Evolutionary conservation across 2,888 invertebrate genomes (phyloP).

Genomic region (Parnassius orleans): DNA sequence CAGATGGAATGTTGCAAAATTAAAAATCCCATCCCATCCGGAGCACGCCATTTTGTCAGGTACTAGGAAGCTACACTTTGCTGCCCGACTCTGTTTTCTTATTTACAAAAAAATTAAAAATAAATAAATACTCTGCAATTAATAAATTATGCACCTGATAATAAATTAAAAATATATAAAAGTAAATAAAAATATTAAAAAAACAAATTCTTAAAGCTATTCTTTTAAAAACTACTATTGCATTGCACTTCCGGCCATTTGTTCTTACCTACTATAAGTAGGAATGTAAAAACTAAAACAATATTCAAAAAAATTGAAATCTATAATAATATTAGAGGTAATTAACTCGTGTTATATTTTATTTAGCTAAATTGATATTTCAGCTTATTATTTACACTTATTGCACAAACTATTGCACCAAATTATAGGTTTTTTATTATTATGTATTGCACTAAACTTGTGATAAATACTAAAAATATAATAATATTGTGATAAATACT

Average conservation of each 20-base stretch:
- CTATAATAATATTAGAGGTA: neutral
- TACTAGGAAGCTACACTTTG: conserved; percentile 75
- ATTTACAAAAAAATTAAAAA: conserved; percentile 23
- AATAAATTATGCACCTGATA: neutral
- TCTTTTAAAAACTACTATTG: conserved; percentile 56
- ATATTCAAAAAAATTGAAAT: neutral
- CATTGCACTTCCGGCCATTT: conserved; percentile 78
- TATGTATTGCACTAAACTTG: conserved; percentile 12
- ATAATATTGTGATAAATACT: too few relatives aligned
- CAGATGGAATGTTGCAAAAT: conserved; percentile 46
- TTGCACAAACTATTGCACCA: conserved; percentile 61
- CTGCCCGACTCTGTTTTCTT: conserved; percentile 66
- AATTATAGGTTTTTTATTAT: conserved; percentile 16
- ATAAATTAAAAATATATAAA: too few relatives aligned
- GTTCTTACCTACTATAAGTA: conserved; percentile 30
- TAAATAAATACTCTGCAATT: neutral
- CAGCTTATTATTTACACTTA: conserved; percentile 46
- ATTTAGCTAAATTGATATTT: conserved; percentile 4
- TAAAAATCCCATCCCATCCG: conserved; percentile 47
- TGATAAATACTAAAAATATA: too few relatives aligned
- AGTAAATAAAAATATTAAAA: too few relatives aligned
- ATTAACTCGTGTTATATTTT: neutral
- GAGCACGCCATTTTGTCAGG: conserved; percentile 72
- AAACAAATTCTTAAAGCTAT: too few relatives aligned
- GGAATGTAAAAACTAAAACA: conserved; percentile 2